Conservation (phyloP, 2,797 vertebrate species). For the Anomalospiza imberbis region DNA sequence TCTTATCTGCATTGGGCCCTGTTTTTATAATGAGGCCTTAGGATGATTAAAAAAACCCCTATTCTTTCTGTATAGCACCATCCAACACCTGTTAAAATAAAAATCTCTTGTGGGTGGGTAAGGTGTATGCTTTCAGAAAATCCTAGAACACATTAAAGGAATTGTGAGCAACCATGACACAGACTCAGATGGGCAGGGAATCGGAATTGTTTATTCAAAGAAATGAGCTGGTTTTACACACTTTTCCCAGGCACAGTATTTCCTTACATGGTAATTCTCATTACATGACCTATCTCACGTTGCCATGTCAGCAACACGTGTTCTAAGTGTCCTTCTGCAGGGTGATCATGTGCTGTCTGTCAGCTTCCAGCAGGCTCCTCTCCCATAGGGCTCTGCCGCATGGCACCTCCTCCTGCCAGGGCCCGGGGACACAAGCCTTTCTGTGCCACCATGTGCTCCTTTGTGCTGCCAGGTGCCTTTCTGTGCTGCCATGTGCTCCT, state of each 20-base stretch:
- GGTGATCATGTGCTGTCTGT: accelerated
- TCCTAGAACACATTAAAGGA: not conserved
- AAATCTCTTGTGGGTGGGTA: not conserved
- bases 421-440: not conserved
- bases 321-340: too few species aligned
- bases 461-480: not conserved
- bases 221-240: not conserved
- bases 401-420: not conserved
- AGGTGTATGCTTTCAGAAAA: not conserved
- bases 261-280: not conserved
- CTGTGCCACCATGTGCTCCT: too few species aligned
- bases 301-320: accelerated
- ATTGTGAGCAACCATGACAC: not conserved
- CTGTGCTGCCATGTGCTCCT: not conserved
- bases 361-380: not conserved
- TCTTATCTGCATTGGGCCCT: not conserved
- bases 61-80: not conserved
- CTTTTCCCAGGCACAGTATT: too few species aligned
- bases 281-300: not conserved
- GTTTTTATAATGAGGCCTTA: not conserved
- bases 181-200: not conserved
- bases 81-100: not conserved
- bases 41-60: not conserved
- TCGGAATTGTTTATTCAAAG: not conserved
- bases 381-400: accelerated